phyloP scores from a whole-genome alignment of 2,113 vertebrate species.

The Antechinus flavipes region DNA sequence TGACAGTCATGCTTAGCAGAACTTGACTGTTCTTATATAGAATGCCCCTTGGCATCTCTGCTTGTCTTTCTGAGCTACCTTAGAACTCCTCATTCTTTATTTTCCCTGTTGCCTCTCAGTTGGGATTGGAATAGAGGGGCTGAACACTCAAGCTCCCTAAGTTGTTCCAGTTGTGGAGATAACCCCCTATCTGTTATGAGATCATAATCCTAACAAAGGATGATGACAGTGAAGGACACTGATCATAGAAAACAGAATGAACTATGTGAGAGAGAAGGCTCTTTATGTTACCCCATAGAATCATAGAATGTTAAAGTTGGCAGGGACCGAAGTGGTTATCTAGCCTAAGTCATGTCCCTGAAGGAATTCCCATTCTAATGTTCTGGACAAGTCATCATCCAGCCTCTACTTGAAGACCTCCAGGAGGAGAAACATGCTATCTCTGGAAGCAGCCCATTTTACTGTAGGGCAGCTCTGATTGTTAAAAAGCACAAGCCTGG shows the following conservation, averaged over 20 bases:
- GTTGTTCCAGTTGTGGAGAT: not conserved
- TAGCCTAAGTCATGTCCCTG: not conserved
- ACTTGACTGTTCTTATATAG: too few species aligned
- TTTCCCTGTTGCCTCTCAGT: not conserved
- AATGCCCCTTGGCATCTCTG: not conserved
- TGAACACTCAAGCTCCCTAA: not conserved
- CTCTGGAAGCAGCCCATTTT: not conserved
- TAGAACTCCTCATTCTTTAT: not conserved
- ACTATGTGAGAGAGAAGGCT: not conserved
- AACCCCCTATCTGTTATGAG: not conserved
- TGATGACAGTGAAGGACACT: not conserved
- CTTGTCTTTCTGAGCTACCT: not conserved
- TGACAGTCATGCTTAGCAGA: not conserved
- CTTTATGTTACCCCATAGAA: not conserved
- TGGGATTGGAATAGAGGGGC: not conserved
- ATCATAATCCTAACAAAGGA: not conserved
- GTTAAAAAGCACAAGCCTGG: too few species aligned
- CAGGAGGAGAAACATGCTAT: not conserved
- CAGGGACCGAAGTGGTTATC: not conserved
- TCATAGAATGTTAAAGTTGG: not conserved
- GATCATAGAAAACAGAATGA: not conserved
- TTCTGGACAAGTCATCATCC: not conserved
- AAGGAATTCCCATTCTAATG: not conserved
- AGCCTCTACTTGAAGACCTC: not conserved
- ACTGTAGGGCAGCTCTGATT: not conserved